Base-by-base conservation (phyloP, 2,888 invertebrate species). In the Zootermopsis nevadensis region DNA sequence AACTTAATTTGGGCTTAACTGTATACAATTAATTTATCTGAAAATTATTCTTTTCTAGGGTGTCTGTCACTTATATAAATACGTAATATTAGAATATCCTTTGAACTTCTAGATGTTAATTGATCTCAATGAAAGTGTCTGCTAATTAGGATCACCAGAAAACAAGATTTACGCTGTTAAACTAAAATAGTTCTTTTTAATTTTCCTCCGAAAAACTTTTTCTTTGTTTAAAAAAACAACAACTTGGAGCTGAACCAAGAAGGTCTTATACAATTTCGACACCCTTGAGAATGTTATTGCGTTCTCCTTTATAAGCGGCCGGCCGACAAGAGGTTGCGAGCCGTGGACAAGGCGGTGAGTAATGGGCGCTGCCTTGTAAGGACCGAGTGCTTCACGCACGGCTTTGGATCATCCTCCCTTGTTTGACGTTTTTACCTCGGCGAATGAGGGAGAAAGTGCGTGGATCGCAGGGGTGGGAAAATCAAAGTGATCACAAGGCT, bases 331-430 rank as follows among this genome's bases (percentile, higher is more conserved):
- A 31, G 69, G 7, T 33, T 33, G 69, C 69, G 33, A 33, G 69
- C 33, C 6, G 33, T 69, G 31, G 69, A 69, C 66, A 66, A 66
- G 66, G 10, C 66, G 60, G 69, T 33, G 33, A 69, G 22, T 69
- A 69, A 69, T 69, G 69, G 31, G 4, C 19, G 7, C 33, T 15
- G 33, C 69, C 33, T 22, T 69, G 12, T 66, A 66, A 27, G 66
- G 27, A 66, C 27, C n/a, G 10, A 48, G 66, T 27, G 10, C 69
- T 69, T 69, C 69, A 69, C 69, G 69, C 69, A 69, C 33, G 69
- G 24, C 33, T 69, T 19, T 31, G 31, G 27, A 69, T 69, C 69
- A 69, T 33, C 30, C 69, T 19, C 69, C 33, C 33, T 31, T 30
- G 33, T 69, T 31, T 69, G 31, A 69, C 30, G 69, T 69, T 69